A percentile compares a stretch with the other conserved stretches of the same genome.
These are phyloP conservation scores for Varanus salvator DNA, from an alignment of 2,113 vertebrate species.

Conservation along the genomic window DNA sequence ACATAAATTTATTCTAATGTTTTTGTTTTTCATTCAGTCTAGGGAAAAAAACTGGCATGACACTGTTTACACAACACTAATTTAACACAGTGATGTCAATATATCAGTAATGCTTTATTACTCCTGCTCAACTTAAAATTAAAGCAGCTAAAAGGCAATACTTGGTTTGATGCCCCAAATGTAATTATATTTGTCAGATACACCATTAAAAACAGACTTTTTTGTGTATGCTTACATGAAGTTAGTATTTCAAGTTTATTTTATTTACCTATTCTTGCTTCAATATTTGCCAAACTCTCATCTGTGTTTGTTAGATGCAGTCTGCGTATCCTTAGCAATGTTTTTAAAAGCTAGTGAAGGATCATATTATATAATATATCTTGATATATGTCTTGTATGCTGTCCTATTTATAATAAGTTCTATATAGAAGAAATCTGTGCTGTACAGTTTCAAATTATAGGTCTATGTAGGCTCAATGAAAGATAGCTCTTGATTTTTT, in stretches of 20 bases:
- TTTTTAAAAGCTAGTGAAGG: background rate
- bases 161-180: background rate
- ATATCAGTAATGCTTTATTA: slow-evolving; percentile 24
- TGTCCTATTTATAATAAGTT: background rate
- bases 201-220: slow-evolving; percentile 4
- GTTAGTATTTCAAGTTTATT: slow-evolving; percentile 1
- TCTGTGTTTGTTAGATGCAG: background rate
- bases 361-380: background rate
- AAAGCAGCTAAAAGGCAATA: slow-evolving; percentile 16
- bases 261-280: slow-evolving; percentile 36
- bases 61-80: background rate
- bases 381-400: background rate
- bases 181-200: slow-evolving; percentile 21
- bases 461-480: background rate
- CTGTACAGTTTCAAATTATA: background rate
- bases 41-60: background rate
- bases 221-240: slow-evolving; percentile 15
- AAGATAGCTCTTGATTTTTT: background rate
- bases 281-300: background rate
- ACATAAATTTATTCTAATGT: fast-evolving
- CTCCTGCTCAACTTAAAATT: background rate
- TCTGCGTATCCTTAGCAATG: slow-evolving; percentile 10
- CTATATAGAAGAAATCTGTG: background rate
- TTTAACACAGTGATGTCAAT: slow-evolving; percentile 17
- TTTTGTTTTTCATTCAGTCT: background rate